Evolutionary conservation across 2,113 vertebrate genomes (phyloP).

Genomic region (Willisornis vidua): DNA sequence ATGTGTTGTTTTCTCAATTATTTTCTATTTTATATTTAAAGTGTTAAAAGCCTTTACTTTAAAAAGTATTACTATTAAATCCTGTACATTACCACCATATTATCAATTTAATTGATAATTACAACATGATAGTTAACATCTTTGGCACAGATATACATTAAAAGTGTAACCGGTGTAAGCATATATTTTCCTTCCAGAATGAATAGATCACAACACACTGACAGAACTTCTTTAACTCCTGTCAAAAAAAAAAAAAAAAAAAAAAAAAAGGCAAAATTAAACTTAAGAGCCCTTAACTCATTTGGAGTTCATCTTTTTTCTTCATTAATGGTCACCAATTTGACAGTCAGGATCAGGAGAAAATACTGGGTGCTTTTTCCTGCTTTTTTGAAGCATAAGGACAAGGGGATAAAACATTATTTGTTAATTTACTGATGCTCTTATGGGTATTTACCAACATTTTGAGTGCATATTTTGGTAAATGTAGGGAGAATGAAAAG

Average conservation of each 20-base stretch:
- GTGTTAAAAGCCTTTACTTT: not conserved
- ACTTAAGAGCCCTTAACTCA: not conserved
- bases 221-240: rapidly evolving
- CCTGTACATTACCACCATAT: not conserved
- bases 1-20: not conserved
- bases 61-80: not conserved
- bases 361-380: not conserved
- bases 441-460: not conserved
- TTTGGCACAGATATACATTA: not conserved
- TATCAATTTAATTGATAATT: not conserved
- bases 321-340: not conserved
- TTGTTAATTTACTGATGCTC: not conserved
- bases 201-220: not conserved
- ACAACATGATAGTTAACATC: not conserved
- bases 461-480: not conserved
- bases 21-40: not conserved
- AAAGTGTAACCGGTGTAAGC: not conserved
- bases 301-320: not conserved
- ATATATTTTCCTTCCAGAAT: not conserved
- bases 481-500: not conserved
- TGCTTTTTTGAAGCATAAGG: not conserved
- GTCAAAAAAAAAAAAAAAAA: not conserved
- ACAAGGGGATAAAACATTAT: not conserved
- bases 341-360: not conserved
- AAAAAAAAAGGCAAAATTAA: not conserved